These are phyloP conservation scores for Menidia menidia DNA, from an alignment of 2,797 vertebrate species.

Conservation along the genomic window DNA sequence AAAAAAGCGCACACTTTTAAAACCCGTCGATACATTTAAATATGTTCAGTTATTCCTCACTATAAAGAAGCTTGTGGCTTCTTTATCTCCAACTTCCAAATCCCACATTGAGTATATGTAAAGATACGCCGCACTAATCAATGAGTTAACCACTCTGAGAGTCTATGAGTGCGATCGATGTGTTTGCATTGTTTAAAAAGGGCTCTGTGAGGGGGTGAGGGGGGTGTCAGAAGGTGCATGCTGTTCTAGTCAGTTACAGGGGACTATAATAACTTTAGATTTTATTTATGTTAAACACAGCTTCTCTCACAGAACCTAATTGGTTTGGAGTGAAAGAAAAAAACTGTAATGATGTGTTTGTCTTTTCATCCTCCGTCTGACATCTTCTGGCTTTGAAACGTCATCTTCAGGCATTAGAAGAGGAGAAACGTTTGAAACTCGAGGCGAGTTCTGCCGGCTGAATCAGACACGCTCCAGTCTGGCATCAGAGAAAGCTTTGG, in stretches of 20 bases:
- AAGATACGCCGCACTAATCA: background rate
- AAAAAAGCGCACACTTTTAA: background rate
- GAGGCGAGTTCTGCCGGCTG: conserved; percentile 5
- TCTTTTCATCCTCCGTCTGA: background rate
- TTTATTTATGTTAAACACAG: background rate
- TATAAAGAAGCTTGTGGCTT: no score
- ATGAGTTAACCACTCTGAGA: background rate
- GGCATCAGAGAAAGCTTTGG: conserved; percentile 4
- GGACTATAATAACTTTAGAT: background rate
- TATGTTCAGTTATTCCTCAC: no score
- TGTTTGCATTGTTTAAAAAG: background rate
- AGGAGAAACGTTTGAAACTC: background rate
- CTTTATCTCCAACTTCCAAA: background rate
- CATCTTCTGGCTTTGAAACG: conserved; percentile 13
- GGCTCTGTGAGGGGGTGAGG: background rate
- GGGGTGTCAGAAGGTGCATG: background rate
- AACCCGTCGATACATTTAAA: no score
- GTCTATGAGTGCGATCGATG: background rate
- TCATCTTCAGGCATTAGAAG: background rate
- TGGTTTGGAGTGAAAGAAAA: background rate
- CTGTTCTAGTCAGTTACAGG: background rate
- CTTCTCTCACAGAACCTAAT: background rate
- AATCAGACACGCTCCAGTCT: background rate
- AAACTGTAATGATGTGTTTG: background rate
- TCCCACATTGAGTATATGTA: background rate